Evolutionary conservation across 2,888 invertebrate species (phyloP).

Genomic region (Syritta pipiens): DNA sequence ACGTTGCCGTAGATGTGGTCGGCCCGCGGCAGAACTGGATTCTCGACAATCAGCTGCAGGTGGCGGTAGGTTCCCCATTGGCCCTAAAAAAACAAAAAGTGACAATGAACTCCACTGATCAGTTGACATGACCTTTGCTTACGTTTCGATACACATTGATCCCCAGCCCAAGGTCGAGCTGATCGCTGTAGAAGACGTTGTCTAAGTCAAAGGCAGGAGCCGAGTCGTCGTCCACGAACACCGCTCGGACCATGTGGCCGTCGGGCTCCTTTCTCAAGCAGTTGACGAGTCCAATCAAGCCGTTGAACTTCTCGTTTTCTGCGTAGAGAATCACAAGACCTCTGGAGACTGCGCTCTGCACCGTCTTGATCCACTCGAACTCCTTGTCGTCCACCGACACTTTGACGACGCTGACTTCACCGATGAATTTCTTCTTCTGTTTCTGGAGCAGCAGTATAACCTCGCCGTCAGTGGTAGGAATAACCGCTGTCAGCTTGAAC

Average conservation of each 20-base stretch:
- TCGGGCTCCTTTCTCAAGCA: conserved; percentile 91
- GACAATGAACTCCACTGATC: not conserved
- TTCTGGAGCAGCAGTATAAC: conserved; percentile 75
- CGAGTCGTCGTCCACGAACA: conserved; percentile 83
- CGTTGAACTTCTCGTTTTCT: conserved; percentile 85
- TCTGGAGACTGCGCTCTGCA: conserved; percentile 73
- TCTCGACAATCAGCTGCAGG: conserved; percentile 81
- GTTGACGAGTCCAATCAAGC: conserved; percentile 92
- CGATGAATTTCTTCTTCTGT: conserved; percentile 65
- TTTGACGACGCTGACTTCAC: conserved; percentile 71
- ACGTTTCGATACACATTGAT: conserved; percentile 87
- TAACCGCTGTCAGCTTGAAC: conserved; percentile 73
- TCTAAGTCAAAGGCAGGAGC: conserved; percentile 85
- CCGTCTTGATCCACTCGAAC: conserved; percentile 75
- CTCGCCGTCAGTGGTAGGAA: conserved; percentile 74
- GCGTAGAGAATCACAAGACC: conserved; percentile 82
- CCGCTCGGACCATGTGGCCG: conserved; percentile 83
- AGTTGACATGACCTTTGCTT: conserved; percentile 56
- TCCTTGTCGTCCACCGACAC: conserved; percentile 73
- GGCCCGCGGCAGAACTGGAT: conserved; percentile 76
- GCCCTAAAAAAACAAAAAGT: conserved; percentile 72
- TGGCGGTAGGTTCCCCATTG: conserved; percentile 91
- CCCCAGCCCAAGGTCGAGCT: conserved; percentile 86
- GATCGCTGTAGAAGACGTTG: conserved; percentile 83
- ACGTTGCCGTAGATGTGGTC: conserved; percentile 90